Conservation (phyloP, 2,888 invertebrate species). For the Parnassius mnemosyne region DNA sequence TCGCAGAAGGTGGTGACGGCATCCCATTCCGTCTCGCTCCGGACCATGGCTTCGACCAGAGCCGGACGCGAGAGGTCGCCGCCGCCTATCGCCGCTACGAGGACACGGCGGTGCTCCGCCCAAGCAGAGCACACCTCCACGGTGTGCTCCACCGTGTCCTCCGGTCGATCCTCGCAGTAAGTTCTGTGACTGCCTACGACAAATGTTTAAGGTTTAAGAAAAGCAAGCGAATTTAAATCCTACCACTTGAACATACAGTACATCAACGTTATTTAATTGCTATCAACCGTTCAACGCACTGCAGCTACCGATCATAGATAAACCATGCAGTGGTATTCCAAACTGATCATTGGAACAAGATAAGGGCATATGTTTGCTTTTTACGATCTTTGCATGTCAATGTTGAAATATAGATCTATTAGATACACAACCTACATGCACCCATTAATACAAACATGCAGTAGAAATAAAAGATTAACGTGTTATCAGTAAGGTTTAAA, state of each 20-base stretch:
- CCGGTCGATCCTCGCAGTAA: no score
- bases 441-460: neutral
- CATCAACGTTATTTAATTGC: neutral
- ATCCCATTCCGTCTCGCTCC: no score
- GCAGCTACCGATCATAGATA: conserved; percentile 26
- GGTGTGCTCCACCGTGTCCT: no score
- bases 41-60: no score
- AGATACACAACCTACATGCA: neutral
- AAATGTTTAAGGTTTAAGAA: neutral
- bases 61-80: no score
- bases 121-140: no score
- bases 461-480: no score
- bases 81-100: no score
- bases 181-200: no score
- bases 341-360: conserved; percentile 30
- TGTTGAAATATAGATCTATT: conserved; percentile 18
- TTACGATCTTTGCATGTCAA: conserved; percentile 26
- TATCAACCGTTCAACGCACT: conserved; percentile 10
- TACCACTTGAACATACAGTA: neutral
- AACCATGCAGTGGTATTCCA: conserved; percentile 26
- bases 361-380: conserved; percentile 27
- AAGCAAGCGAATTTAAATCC: conserved; percentile 5
- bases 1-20: no score
- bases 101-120: no score
- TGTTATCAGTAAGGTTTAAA: no score